Evolutionary conservation across 2,888 invertebrate species (phyloP), one percentile per base, ranked within the genome.

Genomic region (Eupithecia dodoneata): DNA sequence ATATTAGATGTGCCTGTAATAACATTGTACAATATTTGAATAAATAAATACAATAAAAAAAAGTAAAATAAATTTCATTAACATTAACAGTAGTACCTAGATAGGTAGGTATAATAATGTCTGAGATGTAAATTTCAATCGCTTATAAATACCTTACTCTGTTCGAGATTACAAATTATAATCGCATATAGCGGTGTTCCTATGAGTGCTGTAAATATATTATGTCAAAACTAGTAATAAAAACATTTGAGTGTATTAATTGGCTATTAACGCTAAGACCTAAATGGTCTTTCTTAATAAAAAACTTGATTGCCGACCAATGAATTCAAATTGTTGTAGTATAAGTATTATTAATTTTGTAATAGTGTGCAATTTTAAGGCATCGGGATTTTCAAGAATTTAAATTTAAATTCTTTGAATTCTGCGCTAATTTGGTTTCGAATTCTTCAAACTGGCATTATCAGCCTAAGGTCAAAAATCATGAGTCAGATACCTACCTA

Each of bases 261-360:
- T 52, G 63, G 70, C 73, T n/a, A 76, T 76, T 66, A 76, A 76
- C 55, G 71, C 15, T 73, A n/a, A 70, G 47, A 59, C 55, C 47
- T 72, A 70, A 9, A 69, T 63, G 69, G 42, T 71, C 10, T 72
- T 47, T 66, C 49, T 63, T 71, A 72, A 78, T 49, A 71, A 76
- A 77, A 78, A 75, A 55, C 66, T 71, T 44, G 65, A 70, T 71
- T 80, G 82, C 81, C 87, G 84, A 86, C 91, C 91, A 92, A 92
- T 91, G 87, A 85, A 86, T 89, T 89, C 87, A 88, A 77, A 75
- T 73, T 49, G 42, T 66, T 7, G 13, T 66, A 13, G 66, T 13
- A 41, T 42, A 66, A 30, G 15, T 1, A 42, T 15, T 15, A 42
- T 15, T 42, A 7, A 42, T 30, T 63, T 63, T 63, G 63, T 30